Conservation (phyloP, 37 sponge, comb jelly and placozoan genomes). For the Haliclona indistincta region DNA sequence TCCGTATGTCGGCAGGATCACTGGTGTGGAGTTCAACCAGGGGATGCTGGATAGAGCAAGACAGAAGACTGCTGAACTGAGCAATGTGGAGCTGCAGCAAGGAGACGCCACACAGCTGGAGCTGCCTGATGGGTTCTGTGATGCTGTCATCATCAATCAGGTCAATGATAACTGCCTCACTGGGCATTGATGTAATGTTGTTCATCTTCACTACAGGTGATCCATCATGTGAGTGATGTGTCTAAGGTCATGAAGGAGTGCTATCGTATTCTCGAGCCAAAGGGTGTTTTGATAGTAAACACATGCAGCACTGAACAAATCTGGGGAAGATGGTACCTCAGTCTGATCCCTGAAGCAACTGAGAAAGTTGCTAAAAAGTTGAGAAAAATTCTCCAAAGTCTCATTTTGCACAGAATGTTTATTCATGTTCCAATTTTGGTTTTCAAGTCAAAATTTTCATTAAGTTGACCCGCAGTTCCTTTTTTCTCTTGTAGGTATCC, state of each 20-base stretch:
- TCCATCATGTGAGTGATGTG: constrained; percentile 8
- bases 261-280: neutral
- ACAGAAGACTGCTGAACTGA: constrained; percentile 6
- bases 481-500: too few species aligned
- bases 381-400: neutral
- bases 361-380: neutral
- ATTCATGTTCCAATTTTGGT: too few species aligned
- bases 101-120: constrained; percentile 8
- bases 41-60: constrained; percentile 29
- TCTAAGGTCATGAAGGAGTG: neutral
- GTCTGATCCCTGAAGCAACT: neutral
- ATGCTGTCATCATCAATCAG: constrained; percentile 17
- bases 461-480: too few species aligned
- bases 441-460: too few species aligned
- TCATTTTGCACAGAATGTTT: neutral
- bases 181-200: too few species aligned
- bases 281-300: constrained; percentile 9
- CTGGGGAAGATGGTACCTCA: neutral
- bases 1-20: constrained; percentile 16
- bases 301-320: neutral
- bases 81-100: constrained; percentile 15
- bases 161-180: too few species aligned
- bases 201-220: constrained; percentile 7
- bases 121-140: constrained; percentile 27
- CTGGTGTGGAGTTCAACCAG: constrained; percentile 20